Base-by-base conservation (phyloP, 2,888 invertebrate genomes). In the Pachycephus smyrnensis region DNA sequence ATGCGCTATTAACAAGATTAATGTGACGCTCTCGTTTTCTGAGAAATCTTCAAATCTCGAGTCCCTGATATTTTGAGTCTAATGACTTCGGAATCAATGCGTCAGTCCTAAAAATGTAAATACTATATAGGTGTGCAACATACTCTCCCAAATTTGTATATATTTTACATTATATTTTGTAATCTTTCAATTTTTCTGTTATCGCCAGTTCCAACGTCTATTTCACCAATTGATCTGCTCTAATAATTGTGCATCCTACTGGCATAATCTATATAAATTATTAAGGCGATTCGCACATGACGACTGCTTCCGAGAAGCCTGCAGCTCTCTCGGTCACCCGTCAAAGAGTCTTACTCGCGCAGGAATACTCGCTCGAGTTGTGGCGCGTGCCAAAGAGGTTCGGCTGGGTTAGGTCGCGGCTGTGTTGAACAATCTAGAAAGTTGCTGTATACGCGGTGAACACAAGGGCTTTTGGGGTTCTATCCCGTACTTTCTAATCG, bases 321-420 rank as follows among this genome's bases (percentile, higher is more conserved):
- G 35, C 35, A 4, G 9, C 4, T 35, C n/a, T 30, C 68, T 23
- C 68, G 68, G 68, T 69, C 69, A 32, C 30, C 32, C 71, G 71
- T 71, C 71, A 33, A 12, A 33, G 31, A 33, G 71, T 71, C 6
- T 71, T 23, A 9, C 71, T 12, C 12, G 71, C 71, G 71, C 12
- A 71, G 30, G 71, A 33, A 71, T 71, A 71, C 32, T 71, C 12
- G 31, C 71, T 71, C 31, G 71, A 31, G 32, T 71, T 15, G 31
- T 4, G 71, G 4, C 31, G 31, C 71, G 71, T 71, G 71, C 71
- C 71, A 71, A 71, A 71, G 71, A 71, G 23, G 31, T 71, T 71
- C 32, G 3, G 71, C 71, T 33, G 71, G 71, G 32, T 12, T 33
- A 71, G 12, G 71, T 71, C 71, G 71, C 71, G 3, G 23, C 71